phyloP scores from a whole-genome alignment of 1,140 invertebrate genomes.

The Drosophila micromelanica region DNA sequence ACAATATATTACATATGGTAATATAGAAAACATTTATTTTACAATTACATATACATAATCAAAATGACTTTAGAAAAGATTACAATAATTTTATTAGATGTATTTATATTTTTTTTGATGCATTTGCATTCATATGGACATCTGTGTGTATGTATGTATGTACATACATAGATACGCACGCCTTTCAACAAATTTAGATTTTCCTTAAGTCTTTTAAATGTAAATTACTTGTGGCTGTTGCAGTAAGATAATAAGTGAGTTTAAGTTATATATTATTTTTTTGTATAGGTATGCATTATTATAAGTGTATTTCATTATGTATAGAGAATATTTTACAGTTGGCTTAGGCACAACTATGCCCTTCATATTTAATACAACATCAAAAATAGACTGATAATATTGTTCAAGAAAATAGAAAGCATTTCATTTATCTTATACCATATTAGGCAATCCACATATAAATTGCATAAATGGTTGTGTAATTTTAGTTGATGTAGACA shows the following conservation, averaged over 20 bases:
- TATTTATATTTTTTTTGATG: constrained; percentile 7
- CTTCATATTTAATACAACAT: constrained; percentile 13
- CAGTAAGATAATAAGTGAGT: constrained; percentile 28
- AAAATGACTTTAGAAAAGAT: constrained; percentile 30
- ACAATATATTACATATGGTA: constrained; percentile 7
- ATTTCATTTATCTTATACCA: constrained; percentile 13
- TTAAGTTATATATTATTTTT: background rate
- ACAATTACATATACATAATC: constrained; percentile 21
- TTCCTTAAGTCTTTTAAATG: constrained; percentile 14
- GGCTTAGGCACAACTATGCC: constrained; percentile 3
- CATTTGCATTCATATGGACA: background rate
- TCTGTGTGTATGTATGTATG: background rate
- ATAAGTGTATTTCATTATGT: background rate
- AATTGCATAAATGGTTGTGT: constrained; percentile 6
- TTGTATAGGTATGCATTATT: background rate
- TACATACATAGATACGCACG: too few species aligned
- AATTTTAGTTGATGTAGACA: constrained; percentile 23
- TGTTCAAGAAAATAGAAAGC: constrained; percentile 8
- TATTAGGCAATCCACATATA: constrained; percentile 11
- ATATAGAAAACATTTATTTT: constrained; percentile 8
- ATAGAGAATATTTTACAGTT: constrained; percentile 29
- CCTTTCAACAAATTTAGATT: background rate
- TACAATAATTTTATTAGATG: constrained; percentile 1
- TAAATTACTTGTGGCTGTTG: constrained; percentile 13
- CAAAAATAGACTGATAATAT: constrained; percentile 30